Evolutionary conservation across 2,888 invertebrate genomes (phyloP), one percentile per base, ranked within the genome.

Genomic region (Meiosimyza platycephala): DNA sequence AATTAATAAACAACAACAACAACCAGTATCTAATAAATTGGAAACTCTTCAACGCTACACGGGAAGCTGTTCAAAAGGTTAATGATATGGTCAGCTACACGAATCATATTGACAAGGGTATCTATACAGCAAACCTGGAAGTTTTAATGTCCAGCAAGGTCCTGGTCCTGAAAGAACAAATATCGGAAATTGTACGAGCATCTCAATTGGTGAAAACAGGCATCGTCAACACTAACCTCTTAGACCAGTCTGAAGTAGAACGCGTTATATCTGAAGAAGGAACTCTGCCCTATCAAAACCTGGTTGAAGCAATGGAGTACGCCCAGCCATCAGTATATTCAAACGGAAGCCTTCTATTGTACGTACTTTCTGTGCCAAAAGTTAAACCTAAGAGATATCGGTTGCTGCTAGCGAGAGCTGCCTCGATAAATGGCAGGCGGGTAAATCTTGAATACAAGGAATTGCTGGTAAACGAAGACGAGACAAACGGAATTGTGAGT

Each of bases 151-250:
- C 28, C 4, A 28, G 28, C 28, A 62, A 62, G n/a, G 47, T 47
- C 7, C 47, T 66, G 4, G 28, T 73, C 5, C 48, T 74, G 22
- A 73, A 76, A 15, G 72, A 69, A 48, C 59, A 72, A 22, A n/a
- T 74, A 7, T 71, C 60, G 7, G 75, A 77, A 64, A 73, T 74
- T 18, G 57, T 74, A 13, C 6, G 6, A 51, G 13, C 51, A 5
- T 15, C n/a, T n/a, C 51, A 51, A 51, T 15, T 51, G 51, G 51
- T 6, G 4, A 51, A 51, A 51, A 51, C 51, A 15, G 51, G 51
- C 3, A 51, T 51, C 51, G 51, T 51, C 3, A 51, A 76, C 47
- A 75, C 73, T 5, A 76, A 75, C 22, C 40, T 73, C 15, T 18
- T 65, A 11, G 70, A 66, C 50, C 65, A 57, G 7, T 18, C 16